Evolutionary conservation across 2,888 invertebrate species (phyloP).

Genomic region (Laothoe populi): DNA sequence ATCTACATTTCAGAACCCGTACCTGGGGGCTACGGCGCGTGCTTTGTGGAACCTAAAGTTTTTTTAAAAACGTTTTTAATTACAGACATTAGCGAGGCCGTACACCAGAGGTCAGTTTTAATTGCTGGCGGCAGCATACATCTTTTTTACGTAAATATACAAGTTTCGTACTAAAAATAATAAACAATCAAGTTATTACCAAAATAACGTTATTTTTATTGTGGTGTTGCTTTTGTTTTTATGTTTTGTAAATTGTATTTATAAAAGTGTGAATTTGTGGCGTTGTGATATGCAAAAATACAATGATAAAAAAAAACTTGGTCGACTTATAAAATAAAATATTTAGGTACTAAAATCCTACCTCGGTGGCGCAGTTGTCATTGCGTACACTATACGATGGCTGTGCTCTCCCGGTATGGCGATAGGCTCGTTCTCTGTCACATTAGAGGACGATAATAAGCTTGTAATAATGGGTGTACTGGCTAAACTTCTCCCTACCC

Average conservation of each 20-base stretch:
- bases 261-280: background rate
- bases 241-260: too few species aligned
- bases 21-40: constrained; percentile 60
- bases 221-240: background rate
- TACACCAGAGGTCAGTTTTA: constrained; percentile 70
- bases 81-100: constrained; percentile 71
- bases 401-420: too few species aligned
- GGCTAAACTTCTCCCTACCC: too few species aligned
- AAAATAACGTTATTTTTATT: background rate
- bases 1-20: constrained; percentile 39
- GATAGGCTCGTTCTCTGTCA: too few species aligned
- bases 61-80: constrained; percentile 74
- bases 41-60: constrained; percentile 60
- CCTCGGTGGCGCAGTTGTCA: too few species aligned
- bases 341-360: too few species aligned
- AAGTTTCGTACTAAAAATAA: constrained; percentile 7
- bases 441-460: too few species aligned
- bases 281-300: too few species aligned
- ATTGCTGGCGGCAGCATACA: constrained; percentile 63
- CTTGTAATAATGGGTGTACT: too few species aligned
- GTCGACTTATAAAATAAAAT: too few species aligned
- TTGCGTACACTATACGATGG: too few species aligned
- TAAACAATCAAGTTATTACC: constrained; percentile 4
- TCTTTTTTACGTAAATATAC: constrained; percentile 21
- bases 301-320: too few species aligned